Conservation (phyloP, 1,140 invertebrate species). For the Drosophila mayri region DNA sequence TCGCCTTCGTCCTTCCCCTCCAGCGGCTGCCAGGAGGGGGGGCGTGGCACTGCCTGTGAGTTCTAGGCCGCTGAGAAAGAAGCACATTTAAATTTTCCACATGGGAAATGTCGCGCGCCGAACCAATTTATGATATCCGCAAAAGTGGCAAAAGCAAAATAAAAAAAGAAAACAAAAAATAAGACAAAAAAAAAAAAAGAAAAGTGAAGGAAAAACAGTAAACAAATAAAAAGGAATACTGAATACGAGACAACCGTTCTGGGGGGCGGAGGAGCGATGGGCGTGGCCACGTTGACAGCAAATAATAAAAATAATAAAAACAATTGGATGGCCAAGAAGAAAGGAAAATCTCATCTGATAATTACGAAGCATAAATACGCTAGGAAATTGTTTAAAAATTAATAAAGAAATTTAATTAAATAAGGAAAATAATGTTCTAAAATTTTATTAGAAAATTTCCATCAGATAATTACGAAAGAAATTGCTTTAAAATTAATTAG, state of each 20-base stretch:
- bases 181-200: constrained; percentile 20
- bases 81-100: constrained; percentile 79
- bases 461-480: no score
- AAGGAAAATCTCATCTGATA: constrained; percentile 1
- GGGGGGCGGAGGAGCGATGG: constrained; percentile 21
- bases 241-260: constrained; percentile 18
- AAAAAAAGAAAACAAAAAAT: constrained; percentile 24
- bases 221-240: constrained; percentile 28
- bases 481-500: no score
- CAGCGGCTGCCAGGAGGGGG: not conserved
- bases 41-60: constrained; percentile 22
- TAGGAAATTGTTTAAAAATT: not conserved
- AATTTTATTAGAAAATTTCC: no score
- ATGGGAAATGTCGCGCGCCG: constrained; percentile 76
- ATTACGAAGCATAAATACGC: constrained; percentile 48
- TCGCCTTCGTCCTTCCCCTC: not conserved
- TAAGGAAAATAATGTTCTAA: no score
- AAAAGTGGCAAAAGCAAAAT: constrained; percentile 64
- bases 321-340: constrained; percentile 17
- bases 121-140: constrained; percentile 82
- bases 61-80: constrained; percentile 38
- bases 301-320: constrained; percentile 45
- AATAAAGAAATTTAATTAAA: no score
- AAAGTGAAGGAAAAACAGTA: constrained; percentile 16
- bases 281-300: constrained; percentile 65